phyloP scores from a whole-genome alignment of 2,888 invertebrate genomes.

The Drosophila putrida region DNA sequence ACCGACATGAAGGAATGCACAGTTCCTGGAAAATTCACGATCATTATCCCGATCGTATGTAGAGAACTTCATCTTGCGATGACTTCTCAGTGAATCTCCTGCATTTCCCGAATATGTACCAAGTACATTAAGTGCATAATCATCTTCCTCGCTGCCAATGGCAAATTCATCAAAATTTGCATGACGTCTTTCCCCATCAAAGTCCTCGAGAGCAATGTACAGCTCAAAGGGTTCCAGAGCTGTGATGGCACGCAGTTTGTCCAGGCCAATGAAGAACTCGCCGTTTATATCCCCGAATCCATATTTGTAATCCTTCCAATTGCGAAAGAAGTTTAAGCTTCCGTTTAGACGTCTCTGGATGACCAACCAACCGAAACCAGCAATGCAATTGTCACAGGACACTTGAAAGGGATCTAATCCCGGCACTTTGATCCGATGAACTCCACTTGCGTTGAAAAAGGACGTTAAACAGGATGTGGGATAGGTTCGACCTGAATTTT shows the following conservation, averaged over 20 bases:
- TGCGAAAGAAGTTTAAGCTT: conserved; percentile 88
- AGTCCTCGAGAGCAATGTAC: conserved; percentile 88
- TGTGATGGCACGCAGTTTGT: conserved; percentile 87
- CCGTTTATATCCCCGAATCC: conserved; percentile 90
- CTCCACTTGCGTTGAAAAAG: conserved; percentile 18
- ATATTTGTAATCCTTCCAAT: conserved; percentile 88
- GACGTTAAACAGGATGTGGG: conserved; percentile 55
- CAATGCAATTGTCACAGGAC: conserved; percentile 53
- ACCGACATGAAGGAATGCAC: conserved; percentile 89
- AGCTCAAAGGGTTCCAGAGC: conserved; percentile 86
- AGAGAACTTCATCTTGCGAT: conserved; percentile 89
- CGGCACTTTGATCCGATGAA: conserved; percentile 82
- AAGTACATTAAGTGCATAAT: conserved; percentile 88
- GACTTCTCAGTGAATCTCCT: conserved; percentile 89
- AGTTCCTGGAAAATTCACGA: conserved; percentile 87
- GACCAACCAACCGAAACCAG: conserved; percentile 89
- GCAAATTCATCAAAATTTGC: conserved; percentile 89
- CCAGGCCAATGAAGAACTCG: conserved; percentile 91
- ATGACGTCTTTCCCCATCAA: conserved; percentile 86
- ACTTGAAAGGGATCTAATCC: conserved; percentile 49
- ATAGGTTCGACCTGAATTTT: conserved; percentile 12
- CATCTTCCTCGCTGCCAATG: conserved; percentile 88
- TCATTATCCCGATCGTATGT: conserved; percentile 90
- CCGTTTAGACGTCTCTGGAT: conserved; percentile 89
- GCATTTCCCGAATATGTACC: conserved; percentile 88